Conservation (phyloP, 2,888 invertebrate species). For the Papilio protenor region DNA sequence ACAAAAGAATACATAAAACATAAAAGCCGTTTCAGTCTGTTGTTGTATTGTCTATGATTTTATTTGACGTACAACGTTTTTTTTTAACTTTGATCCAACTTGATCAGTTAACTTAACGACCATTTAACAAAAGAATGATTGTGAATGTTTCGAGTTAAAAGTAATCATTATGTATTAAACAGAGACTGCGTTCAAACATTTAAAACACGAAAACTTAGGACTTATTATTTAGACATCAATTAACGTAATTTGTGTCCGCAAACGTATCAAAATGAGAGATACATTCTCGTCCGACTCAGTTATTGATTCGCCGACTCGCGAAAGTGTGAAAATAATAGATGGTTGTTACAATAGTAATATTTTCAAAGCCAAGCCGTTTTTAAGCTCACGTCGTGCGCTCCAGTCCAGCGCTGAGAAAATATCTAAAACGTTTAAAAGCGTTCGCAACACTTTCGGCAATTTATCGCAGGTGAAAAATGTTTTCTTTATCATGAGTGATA, state of each 20-base stretch:
- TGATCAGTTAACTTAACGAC: neutral
- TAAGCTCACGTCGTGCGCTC: constrained; percentile 86
- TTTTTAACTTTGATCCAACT: neutral
- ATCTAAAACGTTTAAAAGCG: constrained; percentile 86
- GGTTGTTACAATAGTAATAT: constrained; percentile 77
- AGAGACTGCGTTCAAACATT: constrained; percentile 45
- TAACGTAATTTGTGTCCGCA: constrained; percentile 43
- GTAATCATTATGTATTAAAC: constrained; percentile 57
- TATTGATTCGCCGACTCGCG: constrained; percentile 77
- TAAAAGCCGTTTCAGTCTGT: neutral
- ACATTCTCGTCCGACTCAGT: constrained; percentile 73
- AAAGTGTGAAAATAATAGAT: constrained; percentile 74
- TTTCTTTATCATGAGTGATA: neutral
- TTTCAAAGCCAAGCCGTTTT: constrained; percentile 79
- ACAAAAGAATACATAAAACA: neutral
- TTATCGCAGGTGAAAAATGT: constrained; percentile 85
- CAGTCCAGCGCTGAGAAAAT: constrained; percentile 88
- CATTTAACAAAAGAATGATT: neutral
- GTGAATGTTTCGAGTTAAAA: constrained; percentile 46
- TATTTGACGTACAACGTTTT: constrained; percentile 11
- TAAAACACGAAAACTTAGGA: neutral
- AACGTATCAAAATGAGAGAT: constrained; percentile 70
- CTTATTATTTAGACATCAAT: constrained; percentile 23
- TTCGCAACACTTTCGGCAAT: constrained; percentile 87
- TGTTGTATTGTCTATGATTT: neutral